Evolutionary conservation across 2,113 vertebrate genomes (phyloP).

Genomic region (Sander lucioperca): DNA sequence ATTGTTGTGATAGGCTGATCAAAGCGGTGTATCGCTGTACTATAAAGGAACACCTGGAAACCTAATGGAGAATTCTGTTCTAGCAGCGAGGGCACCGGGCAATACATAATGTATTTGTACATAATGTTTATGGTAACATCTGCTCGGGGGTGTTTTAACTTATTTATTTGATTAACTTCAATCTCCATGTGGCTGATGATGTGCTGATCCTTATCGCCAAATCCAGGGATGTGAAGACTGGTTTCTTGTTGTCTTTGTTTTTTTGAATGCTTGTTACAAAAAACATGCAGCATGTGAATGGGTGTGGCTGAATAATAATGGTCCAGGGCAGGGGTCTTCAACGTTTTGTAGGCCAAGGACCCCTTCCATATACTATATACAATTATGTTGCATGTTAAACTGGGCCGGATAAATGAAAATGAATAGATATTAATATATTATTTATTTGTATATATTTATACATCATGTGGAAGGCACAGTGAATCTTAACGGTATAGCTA

Average conservation of each 20-base stretch:
- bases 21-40: constrained; percentile 75
- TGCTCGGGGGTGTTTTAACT: constrained; percentile 75
- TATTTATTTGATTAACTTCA: constrained; percentile 77
- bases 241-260: constrained; percentile 42
- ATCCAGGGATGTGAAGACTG: constrained; percentile 40
- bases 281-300: constrained; percentile 22
- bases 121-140: constrained; percentile 83
- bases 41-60: constrained; percentile 82
- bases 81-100: constrained; percentile 69
- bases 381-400: too few species aligned
- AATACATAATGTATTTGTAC: constrained; percentile 79
- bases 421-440: too few species aligned
- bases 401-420: too few species aligned
- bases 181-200: constrained; percentile 66
- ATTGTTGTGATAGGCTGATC: constrained; percentile 84
- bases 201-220: constrained; percentile 67
- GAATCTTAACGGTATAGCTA: too few species aligned
- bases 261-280: constrained; percentile 26
- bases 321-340: background rate
- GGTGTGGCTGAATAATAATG: constrained; percentile 21
- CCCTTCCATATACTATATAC: too few species aligned
- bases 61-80: constrained; percentile 73
- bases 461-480: too few species aligned
- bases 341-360: too few species aligned
- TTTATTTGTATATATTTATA: too few species aligned